Evolutionary conservation across 2,888 invertebrate species (phyloP).

Genomic region (Drosophila incognita): DNA sequence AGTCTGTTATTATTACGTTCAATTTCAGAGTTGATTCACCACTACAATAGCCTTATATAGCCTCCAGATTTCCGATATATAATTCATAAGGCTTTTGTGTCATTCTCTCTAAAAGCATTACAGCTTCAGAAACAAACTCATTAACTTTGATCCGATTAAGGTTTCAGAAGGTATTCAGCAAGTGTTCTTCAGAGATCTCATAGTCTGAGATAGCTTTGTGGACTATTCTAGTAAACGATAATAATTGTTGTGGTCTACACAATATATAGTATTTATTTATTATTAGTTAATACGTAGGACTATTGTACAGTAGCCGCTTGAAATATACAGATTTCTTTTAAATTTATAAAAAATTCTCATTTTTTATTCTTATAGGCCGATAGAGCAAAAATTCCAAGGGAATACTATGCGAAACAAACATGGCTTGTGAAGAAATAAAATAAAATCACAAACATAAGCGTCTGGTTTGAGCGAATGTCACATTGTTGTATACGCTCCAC

Average conservation of each 20-base stretch:
- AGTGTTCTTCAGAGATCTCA: neutral
- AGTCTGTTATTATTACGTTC: neutral
- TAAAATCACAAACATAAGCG: slow-evolving; percentile 38
- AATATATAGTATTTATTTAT: neutral
- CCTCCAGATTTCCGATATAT: neutral
- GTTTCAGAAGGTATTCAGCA: neutral
- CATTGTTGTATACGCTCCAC: neutral
- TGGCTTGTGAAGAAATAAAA: neutral
- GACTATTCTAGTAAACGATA: neutral
- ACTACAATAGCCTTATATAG: slow-evolving; percentile 1
- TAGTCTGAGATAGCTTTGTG: slow-evolving; percentile 2
- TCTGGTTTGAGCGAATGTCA: slow-evolving; percentile 32
- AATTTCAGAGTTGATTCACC: slow-evolving; percentile 34
- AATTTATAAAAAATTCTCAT: neutral
- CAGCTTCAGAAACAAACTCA: no score
- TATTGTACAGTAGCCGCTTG: neutral
- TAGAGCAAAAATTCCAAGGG: neutral
- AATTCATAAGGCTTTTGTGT: no score
- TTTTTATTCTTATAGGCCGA: neutral
- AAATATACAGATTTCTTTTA: neutral
- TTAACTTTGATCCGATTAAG: neutral
- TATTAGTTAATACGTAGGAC: neutral
- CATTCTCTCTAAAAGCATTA: no score
- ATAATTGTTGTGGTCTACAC: neutral
- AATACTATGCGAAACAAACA: neutral